Base-by-base conservation (phyloP, 2,888 invertebrate genomes). In the Parasteatoda lunata region DNA sequence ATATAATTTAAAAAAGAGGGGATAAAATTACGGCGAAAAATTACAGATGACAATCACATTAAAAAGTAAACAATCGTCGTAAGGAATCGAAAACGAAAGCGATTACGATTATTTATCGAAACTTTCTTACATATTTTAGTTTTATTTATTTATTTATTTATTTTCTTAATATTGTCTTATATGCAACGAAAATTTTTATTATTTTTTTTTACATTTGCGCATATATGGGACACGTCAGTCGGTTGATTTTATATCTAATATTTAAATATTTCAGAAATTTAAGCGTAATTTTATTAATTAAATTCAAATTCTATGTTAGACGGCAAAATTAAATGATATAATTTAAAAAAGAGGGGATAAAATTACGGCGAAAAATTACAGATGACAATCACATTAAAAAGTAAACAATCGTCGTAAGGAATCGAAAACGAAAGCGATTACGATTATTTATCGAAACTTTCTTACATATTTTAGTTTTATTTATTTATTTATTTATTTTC, bases 141-240 rank as follows among this genome's bases (percentile, higher is more conserved):
- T 30, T 30, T 30, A 30, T 30, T 30, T 11, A n/a, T n/a, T n/a
- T n/a, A n/a, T n/a, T n/a, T n/a, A n/a, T 79, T 30, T 2, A 30
- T 30, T 30, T 30, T 30, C 2, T 30, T 30, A 30, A 1, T 30
- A 30, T 30, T 30, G 30, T 30, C 30, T 30, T 30, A 30, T 30
- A 30, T 30, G 30, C 30, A 30, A 30, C 30, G 30, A 30, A 30
- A 30, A 30, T 59, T 54, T 9, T 54, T 54, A 65, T 79, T 48
- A 71, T 30, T 59, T 71, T 64, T 9, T 59, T 13, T 49, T 51
- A 47, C 64, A n/a, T 64, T 47, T 79, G 79, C 79, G 79, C 79
- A 79, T 71, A 71, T 79, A 59, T 65, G 49, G 68, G 79, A 79
- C 79, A 79, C 79, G 79, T 79, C 79, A 79, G 30, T 48, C 6